Evolutionary conservation across 2,888 invertebrate genomes (phyloP).

Genomic region (Conus canariensis): DNA sequence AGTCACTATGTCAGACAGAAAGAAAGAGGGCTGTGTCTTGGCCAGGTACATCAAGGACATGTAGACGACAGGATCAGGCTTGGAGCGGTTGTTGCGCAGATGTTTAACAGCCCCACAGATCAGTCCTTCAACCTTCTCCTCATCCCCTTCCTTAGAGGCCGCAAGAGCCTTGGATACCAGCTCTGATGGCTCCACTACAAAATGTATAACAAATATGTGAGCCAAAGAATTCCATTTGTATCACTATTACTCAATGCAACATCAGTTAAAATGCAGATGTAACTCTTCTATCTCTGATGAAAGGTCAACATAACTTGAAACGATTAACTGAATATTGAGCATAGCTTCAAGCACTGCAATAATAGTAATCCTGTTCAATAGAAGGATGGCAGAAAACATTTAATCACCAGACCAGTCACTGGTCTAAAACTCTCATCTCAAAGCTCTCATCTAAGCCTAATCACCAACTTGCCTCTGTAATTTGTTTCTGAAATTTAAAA

Average conservation of each 20-base stretch:
- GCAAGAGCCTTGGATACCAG: conserved; percentile 87
- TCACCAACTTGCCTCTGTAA: too few species aligned
- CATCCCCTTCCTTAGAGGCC: conserved; percentile 88
- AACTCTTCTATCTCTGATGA: too few species aligned
- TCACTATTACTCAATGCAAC: background rate
- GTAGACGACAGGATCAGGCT: conserved; percentile 89
- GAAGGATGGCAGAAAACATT: too few species aligned
- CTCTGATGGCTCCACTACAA: conserved; percentile 86
- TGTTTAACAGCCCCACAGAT: conserved; percentile 93
- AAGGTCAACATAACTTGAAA: too few species aligned
- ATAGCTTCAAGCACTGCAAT: too few species aligned
- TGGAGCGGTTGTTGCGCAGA: conserved; percentile 88
- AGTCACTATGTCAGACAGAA: conserved; percentile 78
- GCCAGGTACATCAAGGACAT: conserved; percentile 89
- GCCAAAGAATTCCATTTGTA: background rate
- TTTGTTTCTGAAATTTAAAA: too few species aligned
- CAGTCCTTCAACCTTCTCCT: conserved; percentile 86
- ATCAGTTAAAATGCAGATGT: too few species aligned
- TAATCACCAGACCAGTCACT: too few species aligned
- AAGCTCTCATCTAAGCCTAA: too few species aligned
- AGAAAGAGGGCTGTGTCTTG: conserved; percentile 86
- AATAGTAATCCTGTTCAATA: too few species aligned
- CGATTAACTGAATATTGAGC: too few species aligned
- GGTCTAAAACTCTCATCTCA: too few species aligned
- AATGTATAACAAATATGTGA: background rate